Percentiles rank a stretch among this genome's conserved stretches.
These are phyloP conservation scores for Sipha maydis DNA, from an alignment of 2,888 invertebrate species.

Conservation along the genomic window DNA sequence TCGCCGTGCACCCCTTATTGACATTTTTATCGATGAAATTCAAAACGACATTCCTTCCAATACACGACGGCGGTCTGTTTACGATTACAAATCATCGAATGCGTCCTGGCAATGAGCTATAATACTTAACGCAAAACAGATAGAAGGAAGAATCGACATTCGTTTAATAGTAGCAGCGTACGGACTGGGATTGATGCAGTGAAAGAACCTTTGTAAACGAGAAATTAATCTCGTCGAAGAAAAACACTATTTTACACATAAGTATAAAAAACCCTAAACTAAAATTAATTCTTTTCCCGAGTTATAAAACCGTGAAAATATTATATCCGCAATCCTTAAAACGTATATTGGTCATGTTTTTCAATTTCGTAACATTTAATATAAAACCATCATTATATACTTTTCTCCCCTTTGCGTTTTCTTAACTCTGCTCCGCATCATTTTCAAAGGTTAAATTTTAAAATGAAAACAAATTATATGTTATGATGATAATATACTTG, in stretches of 20 bases:
- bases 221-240: background rate
- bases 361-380: background rate
- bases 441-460: background rate
- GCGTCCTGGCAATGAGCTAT: too few species aligned
- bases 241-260: background rate
- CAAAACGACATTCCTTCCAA: too few species aligned
- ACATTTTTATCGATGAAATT: too few species aligned
- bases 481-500: background rate
- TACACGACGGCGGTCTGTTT: too few species aligned
- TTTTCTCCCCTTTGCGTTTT: background rate
- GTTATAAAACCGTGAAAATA: constrained; percentile 2
- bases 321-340: background rate
- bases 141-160: background rate
- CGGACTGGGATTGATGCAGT: background rate
- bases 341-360: background rate
- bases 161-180: background rate
- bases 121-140: background rate
- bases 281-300: background rate
- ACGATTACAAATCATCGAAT: too few species aligned
- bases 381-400: background rate
- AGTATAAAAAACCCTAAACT: background rate
- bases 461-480: background rate
- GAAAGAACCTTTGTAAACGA: background rate
- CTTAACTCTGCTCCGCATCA: background rate
- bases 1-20: too few species aligned